Evolutionary conservation across 2,797 vertebrate species (phyloP).

Genomic region (Pangasius mekongensis): DNA sequence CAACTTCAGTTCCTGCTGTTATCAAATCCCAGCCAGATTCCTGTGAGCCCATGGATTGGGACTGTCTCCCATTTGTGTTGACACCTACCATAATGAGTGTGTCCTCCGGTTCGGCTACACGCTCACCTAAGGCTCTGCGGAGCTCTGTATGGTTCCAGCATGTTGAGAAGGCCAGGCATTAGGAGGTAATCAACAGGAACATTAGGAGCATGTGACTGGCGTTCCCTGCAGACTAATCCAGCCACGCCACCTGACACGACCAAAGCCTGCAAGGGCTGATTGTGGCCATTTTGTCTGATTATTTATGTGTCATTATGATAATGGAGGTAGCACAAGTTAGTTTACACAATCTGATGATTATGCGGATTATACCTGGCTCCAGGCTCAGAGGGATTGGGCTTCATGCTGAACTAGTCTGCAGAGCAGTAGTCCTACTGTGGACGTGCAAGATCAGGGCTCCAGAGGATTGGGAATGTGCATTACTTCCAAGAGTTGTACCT

Average conservation of each 20-base stretch:
- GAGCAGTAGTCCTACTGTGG: constrained; percentile 27
- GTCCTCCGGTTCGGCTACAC: constrained; percentile 6
- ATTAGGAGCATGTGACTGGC: constrained; percentile 47
- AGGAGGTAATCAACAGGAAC: constrained; percentile 38
- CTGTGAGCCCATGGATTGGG: background rate
- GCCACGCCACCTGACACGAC: constrained; percentile 50
- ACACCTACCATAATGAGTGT: constrained; percentile 34
- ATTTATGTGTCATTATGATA: constrained; percentile 81
- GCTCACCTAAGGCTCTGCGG: constrained; percentile 28
- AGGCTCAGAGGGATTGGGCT: constrained; percentile 28
- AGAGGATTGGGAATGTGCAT: constrained; percentile 45
- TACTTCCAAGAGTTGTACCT: constrained; percentile 43
- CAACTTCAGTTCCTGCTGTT: background rate
- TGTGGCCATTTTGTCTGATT: constrained; percentile 64
- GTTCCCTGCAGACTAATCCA: constrained; percentile 50
- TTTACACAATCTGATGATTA: constrained; percentile 59
- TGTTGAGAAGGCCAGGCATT: constrained; percentile 28
- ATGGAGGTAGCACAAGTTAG: constrained; percentile 76
- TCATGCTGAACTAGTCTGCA: constrained; percentile 42
- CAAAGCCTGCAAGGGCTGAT: constrained; percentile 33
- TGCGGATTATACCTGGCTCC: constrained; percentile 48
- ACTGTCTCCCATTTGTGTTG: constrained; percentile 28
- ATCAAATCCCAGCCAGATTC: background rate
- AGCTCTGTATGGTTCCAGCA: constrained; percentile 29
- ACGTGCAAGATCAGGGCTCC: constrained; percentile 30